Evolutionary conservation across 2,797 vertebrate genomes (phyloP).

Genomic region (Pseudochromis fuscus): DNA sequence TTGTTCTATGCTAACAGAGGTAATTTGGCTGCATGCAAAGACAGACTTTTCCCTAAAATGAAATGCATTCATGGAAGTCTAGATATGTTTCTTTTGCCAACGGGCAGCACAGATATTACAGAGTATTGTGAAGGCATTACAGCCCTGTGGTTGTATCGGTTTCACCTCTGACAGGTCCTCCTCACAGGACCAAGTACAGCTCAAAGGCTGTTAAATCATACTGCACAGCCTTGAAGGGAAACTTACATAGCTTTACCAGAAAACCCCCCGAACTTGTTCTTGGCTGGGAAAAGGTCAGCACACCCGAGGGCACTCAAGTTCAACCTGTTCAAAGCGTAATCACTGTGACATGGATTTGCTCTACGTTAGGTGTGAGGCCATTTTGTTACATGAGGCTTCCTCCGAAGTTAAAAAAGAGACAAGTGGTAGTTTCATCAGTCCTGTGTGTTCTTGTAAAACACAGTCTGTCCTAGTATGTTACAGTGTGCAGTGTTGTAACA

Average conservation of each 20-base stretch:
- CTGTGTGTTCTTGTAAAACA: neutral
- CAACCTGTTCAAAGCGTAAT: slow-evolving; percentile 1
- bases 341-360: neutral
- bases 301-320: neutral
- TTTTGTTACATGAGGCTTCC: neutral
- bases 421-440: slow-evolving; percentile 2
- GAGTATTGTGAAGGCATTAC: neutral
- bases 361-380: neutral
- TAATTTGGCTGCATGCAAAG: neutral
- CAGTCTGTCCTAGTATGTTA: neutral
- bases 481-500: neutral
- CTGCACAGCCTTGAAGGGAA: neutral
- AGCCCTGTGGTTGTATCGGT: neutral
- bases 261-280: slow-evolving; percentile 4
- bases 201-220: neutral
- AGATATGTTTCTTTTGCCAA: neutral
- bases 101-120: neutral
- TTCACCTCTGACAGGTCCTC: slow-evolving; percentile 19
- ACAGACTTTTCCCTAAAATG: neutral
- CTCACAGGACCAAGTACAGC: neutral
- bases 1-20: slow-evolving; percentile 22
- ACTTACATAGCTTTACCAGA: neutral
- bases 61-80: neutral
- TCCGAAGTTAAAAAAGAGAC: neutral
- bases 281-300: neutral